A percentile compares a stretch with the other conserved stretches of the same genome.
Evolutionary conservation across 2,113 vertebrate genomes (phyloP).

Genomic region (Silurus asotus): DNA sequence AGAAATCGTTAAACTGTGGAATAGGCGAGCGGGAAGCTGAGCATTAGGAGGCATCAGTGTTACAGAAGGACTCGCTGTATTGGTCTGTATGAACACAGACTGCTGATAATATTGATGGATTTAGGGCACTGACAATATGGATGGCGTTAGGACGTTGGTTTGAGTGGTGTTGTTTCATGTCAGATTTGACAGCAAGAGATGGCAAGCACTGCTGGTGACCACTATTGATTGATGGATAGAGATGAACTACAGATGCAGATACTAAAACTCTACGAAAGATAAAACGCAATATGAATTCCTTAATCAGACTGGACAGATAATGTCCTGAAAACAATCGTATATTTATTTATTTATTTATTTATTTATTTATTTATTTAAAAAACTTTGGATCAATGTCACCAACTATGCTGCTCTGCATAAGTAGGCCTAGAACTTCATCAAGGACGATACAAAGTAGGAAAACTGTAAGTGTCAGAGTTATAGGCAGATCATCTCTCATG

Average conservation of each 20-base stretch:
- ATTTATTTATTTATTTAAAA: too few species aligned
- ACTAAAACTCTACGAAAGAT: neutral
- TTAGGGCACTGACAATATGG: neutral
- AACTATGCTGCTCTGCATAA: too few species aligned
- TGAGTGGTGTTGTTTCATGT: neutral
- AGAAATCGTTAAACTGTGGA: neutral
- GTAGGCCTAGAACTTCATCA: too few species aligned
- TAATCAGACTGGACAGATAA: neutral
- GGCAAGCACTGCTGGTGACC: neutral
- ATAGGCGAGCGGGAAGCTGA: neutral
- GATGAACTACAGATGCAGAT: neutral
- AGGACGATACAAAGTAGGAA: neutral
- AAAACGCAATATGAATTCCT: neutral
- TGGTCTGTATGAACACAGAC: neutral
- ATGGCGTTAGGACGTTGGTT: neutral
- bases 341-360: too few species aligned
- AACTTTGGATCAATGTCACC: too few species aligned
- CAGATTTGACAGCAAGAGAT: slow-evolving; percentile 22
- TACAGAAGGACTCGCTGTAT: neutral
- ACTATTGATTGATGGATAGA: neutral
- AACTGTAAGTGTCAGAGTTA: neutral
- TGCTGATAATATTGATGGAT: slow-evolving; percentile 14
- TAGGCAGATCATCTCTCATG: neutral
- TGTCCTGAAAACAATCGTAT: neutral
- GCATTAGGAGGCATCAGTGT: neutral